phyloP scores from a whole-genome alignment of 2,113 vertebrate species.

The Rhombomys opimus region DNA sequence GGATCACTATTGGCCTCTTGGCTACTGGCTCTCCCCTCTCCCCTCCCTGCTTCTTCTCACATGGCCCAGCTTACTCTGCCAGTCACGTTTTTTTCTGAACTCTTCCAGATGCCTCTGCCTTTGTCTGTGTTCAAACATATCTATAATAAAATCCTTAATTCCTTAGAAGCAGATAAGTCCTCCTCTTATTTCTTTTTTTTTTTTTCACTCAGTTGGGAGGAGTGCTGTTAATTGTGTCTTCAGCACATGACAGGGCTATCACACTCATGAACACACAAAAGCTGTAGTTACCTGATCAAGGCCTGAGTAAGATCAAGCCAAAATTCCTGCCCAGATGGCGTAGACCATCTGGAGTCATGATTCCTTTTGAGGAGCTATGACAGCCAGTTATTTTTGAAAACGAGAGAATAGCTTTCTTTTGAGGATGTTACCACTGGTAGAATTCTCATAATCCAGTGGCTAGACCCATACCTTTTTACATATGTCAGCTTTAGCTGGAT shows the following conservation, averaged over 20 bases:
- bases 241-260: neutral
- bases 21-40: neutral
- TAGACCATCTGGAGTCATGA: neutral
- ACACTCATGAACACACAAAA: neutral
- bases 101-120: neutral
- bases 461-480: too few relatives aligned
- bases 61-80: neutral
- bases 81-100: neutral
- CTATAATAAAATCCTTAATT: neutral
- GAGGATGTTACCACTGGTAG: neutral
- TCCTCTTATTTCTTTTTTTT: neutral
- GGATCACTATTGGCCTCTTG: neutral
- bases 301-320: neutral
- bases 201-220: neutral
- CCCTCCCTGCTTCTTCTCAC: neutral
- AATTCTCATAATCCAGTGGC: neutral
- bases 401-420: neutral
- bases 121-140: neutral
- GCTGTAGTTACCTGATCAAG: neutral
- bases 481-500: neutral
- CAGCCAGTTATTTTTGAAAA: neutral
- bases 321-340: neutral
- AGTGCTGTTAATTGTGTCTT: neutral
- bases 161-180: neutral
- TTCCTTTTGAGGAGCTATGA: neutral